These are phyloP conservation scores for Lasioglossum baleicum DNA, from an alignment of 1,140 invertebrate genomes.

Conservation along the genomic window DNA sequence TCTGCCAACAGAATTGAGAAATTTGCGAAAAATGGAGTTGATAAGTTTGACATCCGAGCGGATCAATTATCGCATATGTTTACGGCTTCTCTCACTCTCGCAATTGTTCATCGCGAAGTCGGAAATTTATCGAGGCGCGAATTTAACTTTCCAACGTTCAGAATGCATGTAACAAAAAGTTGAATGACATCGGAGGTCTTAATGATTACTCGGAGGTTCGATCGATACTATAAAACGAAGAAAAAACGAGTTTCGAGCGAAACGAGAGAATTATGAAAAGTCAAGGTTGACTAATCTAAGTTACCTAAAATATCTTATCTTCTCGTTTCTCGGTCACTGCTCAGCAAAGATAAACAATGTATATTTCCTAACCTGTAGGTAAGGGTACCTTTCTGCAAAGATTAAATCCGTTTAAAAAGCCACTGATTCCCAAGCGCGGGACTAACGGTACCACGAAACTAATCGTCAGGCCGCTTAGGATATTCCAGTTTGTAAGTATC, in stretches of 20 bases:
- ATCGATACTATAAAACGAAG: constrained; percentile 13
- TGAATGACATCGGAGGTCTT: not conserved
- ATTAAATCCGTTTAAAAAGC: not conserved
- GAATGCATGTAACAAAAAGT: constrained; percentile 23
- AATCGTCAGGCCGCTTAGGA: constrained; percentile 60
- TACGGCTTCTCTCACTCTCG: too few relatives aligned
- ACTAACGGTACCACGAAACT: not conserved
- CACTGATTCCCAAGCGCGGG: not conserved
- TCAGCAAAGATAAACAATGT: not conserved
- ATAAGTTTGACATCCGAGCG: too few relatives aligned
- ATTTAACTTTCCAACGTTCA: constrained; percentile 9
- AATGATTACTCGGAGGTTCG: constrained; percentile 11
- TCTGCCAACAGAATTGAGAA: too few relatives aligned
- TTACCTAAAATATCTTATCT: not conserved
- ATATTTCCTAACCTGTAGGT: not conserved
- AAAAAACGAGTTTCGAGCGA: not conserved
- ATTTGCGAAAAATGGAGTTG: too few relatives aligned
- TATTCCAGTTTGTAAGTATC: constrained; percentile 67
- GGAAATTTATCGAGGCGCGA: constrained; percentile 4
- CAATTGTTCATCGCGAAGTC: not conserved
- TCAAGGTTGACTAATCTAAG: constrained; percentile 9
- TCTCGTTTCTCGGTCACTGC: not conserved
- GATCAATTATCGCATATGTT: too few relatives aligned
- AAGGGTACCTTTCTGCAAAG: not conserved
- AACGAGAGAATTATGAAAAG: not conserved